Evolutionary conservation across 2,113 vertebrate species (phyloP).

Genomic region (Sterna hirundo): DNA sequence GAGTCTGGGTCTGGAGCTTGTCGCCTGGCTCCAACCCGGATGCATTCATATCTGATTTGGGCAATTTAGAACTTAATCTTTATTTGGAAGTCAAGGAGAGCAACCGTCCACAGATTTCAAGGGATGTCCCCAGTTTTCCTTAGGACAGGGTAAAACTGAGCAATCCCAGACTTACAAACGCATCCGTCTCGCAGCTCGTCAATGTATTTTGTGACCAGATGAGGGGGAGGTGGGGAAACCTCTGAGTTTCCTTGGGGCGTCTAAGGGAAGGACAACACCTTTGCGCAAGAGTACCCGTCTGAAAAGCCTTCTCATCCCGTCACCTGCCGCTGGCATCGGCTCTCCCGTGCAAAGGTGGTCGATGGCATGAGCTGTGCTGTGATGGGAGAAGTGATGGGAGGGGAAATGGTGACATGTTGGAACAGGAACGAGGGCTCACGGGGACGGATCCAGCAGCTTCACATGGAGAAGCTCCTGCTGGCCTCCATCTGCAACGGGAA

Average conservation of each 20-base stretch:
- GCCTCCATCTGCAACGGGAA: neutral
- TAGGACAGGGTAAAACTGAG: neutral
- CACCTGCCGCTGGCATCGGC: rapidly evolving
- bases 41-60: neutral
- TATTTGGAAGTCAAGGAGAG: neutral
- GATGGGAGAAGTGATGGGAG: neutral
- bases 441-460: neutral
- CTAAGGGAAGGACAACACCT: neutral
- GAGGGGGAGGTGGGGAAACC: neutral
- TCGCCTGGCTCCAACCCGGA: neutral
- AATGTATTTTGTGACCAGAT: neutral
- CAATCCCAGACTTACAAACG: neutral
- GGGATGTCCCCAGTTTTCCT: neutral
- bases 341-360: rapidly evolving
- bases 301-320: neutral
- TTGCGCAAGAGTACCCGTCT: too few species aligned
- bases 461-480: neutral
- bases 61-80: neutral
- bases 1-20: neutral
- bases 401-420: neutral
- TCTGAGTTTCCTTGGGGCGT: neutral
- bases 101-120: neutral
- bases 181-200: neutral
- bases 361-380: rapidly evolving
- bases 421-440: rapidly evolving